phyloP scores from a whole-genome alignment of 2,888 invertebrate genomes.

The Troglohyphantes excavatus region DNA sequence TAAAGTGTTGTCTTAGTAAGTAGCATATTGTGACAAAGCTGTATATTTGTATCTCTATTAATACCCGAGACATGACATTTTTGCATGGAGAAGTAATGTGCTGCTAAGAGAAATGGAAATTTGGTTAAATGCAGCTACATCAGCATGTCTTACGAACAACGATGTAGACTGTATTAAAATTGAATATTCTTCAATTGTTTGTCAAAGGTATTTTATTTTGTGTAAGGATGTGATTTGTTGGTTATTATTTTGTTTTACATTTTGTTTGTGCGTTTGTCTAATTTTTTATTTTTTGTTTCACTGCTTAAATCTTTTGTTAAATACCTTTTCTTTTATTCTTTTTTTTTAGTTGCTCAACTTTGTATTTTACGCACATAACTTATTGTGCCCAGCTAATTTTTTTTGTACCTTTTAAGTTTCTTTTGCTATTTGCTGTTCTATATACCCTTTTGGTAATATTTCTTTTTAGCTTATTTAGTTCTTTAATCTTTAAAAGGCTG shows the following conservation, averaged over 20 bases:
- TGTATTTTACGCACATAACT: not conserved
- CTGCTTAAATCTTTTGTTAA: not conserved
- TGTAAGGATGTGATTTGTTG: slow-evolving; percentile 1
- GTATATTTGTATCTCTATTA: too few relatives aligned
- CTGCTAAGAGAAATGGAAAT: too few relatives aligned
- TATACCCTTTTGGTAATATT: not conserved
- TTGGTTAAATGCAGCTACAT: too few relatives aligned
- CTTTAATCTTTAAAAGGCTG: not conserved
- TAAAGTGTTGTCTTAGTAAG: too few relatives aligned
- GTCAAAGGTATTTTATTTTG: not conserved
- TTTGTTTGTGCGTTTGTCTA: not conserved
- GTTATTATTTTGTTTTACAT: slow-evolving; percentile 1
- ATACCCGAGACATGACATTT: too few relatives aligned
- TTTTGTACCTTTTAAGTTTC: not conserved
- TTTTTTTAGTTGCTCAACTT: not conserved
- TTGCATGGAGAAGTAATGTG: too few relatives aligned
- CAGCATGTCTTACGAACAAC: too few relatives aligned
- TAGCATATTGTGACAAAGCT: too few relatives aligned
- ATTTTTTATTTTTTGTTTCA: not conserved
- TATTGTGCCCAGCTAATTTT: not conserved
- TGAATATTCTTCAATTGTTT: too few relatives aligned
- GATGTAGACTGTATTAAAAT: too few relatives aligned
- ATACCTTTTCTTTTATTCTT: not conserved
- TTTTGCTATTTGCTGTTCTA: not conserved
- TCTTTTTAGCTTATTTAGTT: not conserved